These are phyloP conservation scores for Limnephilus lunatus DNA, from an alignment of 2,888 invertebrate genomes.

Conservation along the genomic window DNA sequence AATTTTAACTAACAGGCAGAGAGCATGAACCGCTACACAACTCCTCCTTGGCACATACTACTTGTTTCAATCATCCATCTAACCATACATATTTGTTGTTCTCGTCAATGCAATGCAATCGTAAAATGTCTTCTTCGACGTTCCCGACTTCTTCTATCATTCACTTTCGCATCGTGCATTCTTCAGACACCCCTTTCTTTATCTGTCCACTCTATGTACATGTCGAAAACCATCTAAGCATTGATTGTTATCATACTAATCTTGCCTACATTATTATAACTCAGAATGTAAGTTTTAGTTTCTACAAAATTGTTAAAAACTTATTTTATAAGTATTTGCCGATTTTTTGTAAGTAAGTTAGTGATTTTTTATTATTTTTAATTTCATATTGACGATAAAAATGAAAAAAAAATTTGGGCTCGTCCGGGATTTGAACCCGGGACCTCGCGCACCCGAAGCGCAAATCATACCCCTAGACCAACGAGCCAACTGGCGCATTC, in stretches of 20 bases:
- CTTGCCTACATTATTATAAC: neutral
- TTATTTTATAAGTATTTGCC: neutral
- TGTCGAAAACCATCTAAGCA: neutral
- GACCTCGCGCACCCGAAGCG: constrained; percentile 82
- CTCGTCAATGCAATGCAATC: no score
- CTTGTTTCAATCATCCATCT: no score
- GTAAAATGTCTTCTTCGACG: no score
- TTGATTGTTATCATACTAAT: neutral
- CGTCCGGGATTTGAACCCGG: constrained; percentile 79
- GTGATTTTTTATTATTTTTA: neutral
- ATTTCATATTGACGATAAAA: neutral
- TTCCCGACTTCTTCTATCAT: no score
- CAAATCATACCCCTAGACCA: constrained; percentile 84
- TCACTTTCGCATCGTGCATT: no score
- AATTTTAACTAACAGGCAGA: neutral
- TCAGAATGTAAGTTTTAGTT: neutral
- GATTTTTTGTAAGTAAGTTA: neutral
- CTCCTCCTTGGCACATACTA: no score
- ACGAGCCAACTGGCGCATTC: constrained; percentile 69
- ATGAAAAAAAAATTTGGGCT: constrained; percentile 70
- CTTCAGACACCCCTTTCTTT: no score
- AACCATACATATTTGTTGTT: no score
- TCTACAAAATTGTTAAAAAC: neutral
- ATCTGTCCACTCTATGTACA: no score
- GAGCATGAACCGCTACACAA: no score